Evolutionary conservation across 2,113 vertebrate species (phyloP).

Genomic region (Zosterops lateralis): DNA sequence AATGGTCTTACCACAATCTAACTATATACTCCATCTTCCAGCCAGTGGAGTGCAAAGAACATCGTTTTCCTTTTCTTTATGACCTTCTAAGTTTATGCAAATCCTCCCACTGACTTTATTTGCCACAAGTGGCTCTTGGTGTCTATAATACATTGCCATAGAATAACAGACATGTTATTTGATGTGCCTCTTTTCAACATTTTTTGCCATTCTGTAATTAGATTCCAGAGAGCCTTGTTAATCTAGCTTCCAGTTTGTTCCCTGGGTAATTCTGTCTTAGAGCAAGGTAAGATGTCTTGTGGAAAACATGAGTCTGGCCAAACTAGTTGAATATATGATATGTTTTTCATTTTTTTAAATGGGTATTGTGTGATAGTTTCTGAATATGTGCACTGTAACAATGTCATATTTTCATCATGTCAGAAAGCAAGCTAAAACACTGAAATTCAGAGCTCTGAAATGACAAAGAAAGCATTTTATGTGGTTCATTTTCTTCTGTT

Average conservation of each 20-base stretch:
- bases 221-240: background rate
- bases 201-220: constrained; percentile 20
- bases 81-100: background rate
- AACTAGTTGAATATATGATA: background rate
- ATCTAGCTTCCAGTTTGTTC: background rate
- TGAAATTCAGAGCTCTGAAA: background rate
- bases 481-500: background rate
- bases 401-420: background rate
- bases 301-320: background rate
- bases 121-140: rapidly evolving
- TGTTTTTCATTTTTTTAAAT: background rate
- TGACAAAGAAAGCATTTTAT: background rate
- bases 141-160: background rate
- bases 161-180: background rate
- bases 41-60: background rate
- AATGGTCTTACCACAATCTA: background rate
- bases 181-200: background rate
- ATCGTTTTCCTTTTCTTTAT: background rate
- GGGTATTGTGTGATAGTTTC: background rate
- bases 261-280: background rate
- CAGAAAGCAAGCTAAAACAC: background rate
- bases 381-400: background rate
- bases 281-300: background rate
- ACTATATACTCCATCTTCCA: background rate
- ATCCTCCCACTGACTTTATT: background rate